phyloP scores from a whole-genome alignment of 2,888 invertebrate genomes.

The Taenaris catops region DNA sequence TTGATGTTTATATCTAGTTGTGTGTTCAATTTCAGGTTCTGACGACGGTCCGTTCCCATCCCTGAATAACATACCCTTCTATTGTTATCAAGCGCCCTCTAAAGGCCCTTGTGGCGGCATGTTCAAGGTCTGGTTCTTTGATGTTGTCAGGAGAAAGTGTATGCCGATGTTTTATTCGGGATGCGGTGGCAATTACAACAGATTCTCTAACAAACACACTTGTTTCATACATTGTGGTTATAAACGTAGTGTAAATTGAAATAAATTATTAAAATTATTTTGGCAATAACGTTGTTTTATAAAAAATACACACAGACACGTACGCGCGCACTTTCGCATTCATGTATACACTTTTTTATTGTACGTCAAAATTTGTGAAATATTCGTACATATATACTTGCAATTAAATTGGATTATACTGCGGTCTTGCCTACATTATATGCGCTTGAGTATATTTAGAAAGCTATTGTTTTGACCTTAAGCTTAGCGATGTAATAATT shows the following conservation, averaged over 20 bases:
- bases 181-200: slow-evolving; percentile 67
- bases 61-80: slow-evolving; percentile 56
- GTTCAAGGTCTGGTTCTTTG: slow-evolving; percentile 55
- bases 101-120: slow-evolving; percentile 53
- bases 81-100: slow-evolving; percentile 58
- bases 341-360: too few species aligned
- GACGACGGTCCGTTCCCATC: slow-evolving; percentile 58
- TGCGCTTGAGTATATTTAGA: too few species aligned
- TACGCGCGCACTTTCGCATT: too few species aligned
- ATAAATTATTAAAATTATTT: slow-evolving; percentile 1
- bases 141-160: slow-evolving; percentile 52
- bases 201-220: slow-evolving; percentile 37
- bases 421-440: too few species aligned
- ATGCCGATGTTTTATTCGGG: slow-evolving; percentile 67
- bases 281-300: too few species aligned
- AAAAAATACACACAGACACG: too few species aligned
- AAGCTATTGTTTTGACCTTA: too few species aligned
- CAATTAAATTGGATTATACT: too few species aligned
- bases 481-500: too few species aligned
- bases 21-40: slow-evolving; percentile 45
- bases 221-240: slow-evolving; percentile 47
- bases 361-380: too few species aligned
- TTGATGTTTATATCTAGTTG: slow-evolving; percentile 2
- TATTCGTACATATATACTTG: too few species aligned
- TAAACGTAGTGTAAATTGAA: not conserved